These are phyloP conservation scores for Oscheius sp. DNA, from an alignment of 2,888 invertebrate species.

Conservation along the genomic window DNA sequence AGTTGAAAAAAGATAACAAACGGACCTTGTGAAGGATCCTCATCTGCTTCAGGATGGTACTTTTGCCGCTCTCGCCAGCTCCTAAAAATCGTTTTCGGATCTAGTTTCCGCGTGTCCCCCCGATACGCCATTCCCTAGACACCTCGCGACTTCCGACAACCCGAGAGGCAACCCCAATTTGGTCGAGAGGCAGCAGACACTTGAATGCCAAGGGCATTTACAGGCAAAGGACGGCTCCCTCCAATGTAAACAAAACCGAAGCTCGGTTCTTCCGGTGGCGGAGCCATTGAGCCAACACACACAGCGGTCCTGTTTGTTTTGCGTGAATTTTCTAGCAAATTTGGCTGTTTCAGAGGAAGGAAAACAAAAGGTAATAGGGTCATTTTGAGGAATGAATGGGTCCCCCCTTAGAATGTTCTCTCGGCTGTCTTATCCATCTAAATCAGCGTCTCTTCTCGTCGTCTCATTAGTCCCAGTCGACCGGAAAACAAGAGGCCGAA, in stretches of 20 bases:
- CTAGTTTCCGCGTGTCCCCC: neutral
- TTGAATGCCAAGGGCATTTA: neutral
- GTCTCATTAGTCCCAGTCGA: conserved; percentile 14
- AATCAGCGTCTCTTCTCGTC: conserved; percentile 19
- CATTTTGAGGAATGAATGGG: neutral
- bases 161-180: neutral
- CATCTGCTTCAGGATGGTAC: conserved; percentile 99
- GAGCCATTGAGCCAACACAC: too few species aligned
- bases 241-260: too few species aligned
- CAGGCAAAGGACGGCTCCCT: too few species aligned
- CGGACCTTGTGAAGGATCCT: conserved; percentile 91
- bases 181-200: neutral
- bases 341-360: neutral
- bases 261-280: too few species aligned
- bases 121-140: too few species aligned
- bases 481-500: conserved; percentile 9
- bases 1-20: neutral
- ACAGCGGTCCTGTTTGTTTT: too few species aligned
- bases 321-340: too few species aligned
- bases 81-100: conserved; percentile 74
- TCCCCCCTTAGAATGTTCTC: neutral
- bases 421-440: conserved; percentile 11
- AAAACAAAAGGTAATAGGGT: conserved; percentile 1
- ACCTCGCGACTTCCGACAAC: too few species aligned
- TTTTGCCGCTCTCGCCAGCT: conserved; percentile 98